Conservation (phyloP, 1,140 invertebrate genomes). For the Ostrea denselamellosa region DNA sequence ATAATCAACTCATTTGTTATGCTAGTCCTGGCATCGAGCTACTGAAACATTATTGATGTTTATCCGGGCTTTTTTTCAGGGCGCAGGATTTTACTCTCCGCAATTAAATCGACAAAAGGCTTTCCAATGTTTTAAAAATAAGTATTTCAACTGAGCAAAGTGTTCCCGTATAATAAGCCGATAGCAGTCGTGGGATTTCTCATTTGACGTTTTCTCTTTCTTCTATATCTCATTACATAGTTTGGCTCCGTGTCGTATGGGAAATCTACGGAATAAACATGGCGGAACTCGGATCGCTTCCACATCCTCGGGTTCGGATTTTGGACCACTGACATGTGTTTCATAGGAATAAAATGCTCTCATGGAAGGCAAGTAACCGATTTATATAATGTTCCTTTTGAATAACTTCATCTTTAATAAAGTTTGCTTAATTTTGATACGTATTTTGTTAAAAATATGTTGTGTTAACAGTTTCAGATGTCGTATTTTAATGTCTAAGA, state of each 20-base stretch:
- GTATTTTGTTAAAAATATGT: not conserved
- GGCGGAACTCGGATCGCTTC: conserved; percentile 15
- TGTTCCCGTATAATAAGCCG: not conserved
- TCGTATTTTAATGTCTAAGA: not conserved
- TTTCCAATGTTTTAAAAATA: not conserved
- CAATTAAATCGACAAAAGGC: conserved; percentile 16
- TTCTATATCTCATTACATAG: not conserved
- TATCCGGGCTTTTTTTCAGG: conserved; percentile 35
- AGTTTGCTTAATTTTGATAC: not conserved
- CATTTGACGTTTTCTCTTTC: not conserved
- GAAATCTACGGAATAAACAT: conserved; percentile 11
- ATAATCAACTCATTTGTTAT: conserved; percentile 37
- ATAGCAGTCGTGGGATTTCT: not conserved
- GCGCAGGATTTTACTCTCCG: conserved; percentile 34
- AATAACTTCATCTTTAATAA: not conserved
- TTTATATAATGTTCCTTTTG: not conserved
- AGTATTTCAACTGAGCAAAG: not conserved
- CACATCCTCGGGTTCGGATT: conserved; percentile 11
- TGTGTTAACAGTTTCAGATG: not conserved
- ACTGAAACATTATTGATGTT: conserved; percentile 19
- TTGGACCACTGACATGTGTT: conserved; percentile 14
- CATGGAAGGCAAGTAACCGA: not conserved
- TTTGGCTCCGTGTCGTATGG: conserved; percentile 23
- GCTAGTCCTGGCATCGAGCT: conserved; percentile 22
- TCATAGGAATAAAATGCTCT: conserved; percentile 12